Evolutionary conservation across 2,888 invertebrate species (phyloP).

Genomic region (Xylocampa areola): DNA sequence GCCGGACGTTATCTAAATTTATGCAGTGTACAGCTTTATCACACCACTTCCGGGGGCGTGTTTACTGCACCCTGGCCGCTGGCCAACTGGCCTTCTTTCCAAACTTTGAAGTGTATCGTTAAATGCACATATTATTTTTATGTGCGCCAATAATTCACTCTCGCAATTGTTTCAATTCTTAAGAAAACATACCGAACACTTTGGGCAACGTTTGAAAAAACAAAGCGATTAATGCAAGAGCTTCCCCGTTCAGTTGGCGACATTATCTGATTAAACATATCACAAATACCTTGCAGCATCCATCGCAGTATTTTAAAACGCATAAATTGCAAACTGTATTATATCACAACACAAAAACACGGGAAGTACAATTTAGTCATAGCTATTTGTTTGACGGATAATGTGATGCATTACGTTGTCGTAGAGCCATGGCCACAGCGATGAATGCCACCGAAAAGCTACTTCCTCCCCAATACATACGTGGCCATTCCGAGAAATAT

Average conservation of each 20-base stretch:
- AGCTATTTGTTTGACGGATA: constrained; percentile 46
- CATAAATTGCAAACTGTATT: constrained; percentile 5
- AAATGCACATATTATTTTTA: constrained; percentile 77
- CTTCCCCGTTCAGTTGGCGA: constrained; percentile 16
- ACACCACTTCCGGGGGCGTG: constrained; percentile 78
- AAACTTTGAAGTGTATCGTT: constrained; percentile 69
- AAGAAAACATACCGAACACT: constrained; percentile 65
- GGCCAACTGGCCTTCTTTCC: constrained; percentile 81
- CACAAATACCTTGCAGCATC: constrained; percentile 21
- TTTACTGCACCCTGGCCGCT: constrained; percentile 72
- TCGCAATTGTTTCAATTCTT: constrained; percentile 65
- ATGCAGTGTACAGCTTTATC: constrained; percentile 65
- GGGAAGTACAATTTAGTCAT: constrained; percentile 62
- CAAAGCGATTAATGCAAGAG: constrained; percentile 46
- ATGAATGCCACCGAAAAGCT: constrained; percentile 15
- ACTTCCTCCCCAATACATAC: constrained; percentile 43
- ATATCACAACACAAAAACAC: constrained; percentile 63
- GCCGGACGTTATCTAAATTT: constrained; percentile 63
- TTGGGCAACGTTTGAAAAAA: constrained; percentile 56
- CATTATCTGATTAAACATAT: constrained; percentile 22
- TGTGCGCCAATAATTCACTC: constrained; percentile 68
- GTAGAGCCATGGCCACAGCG: not conserved
- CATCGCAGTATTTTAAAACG: constrained; percentile 24
- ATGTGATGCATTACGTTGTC: constrained; percentile 26
- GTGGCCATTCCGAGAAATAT: constrained; percentile 32